Percentiles rank a stretch among this genome's conserved stretches.
Conservation (phyloP, 2,888 invertebrate genomes). For the Acanthosepion pharaonis region DNA sequence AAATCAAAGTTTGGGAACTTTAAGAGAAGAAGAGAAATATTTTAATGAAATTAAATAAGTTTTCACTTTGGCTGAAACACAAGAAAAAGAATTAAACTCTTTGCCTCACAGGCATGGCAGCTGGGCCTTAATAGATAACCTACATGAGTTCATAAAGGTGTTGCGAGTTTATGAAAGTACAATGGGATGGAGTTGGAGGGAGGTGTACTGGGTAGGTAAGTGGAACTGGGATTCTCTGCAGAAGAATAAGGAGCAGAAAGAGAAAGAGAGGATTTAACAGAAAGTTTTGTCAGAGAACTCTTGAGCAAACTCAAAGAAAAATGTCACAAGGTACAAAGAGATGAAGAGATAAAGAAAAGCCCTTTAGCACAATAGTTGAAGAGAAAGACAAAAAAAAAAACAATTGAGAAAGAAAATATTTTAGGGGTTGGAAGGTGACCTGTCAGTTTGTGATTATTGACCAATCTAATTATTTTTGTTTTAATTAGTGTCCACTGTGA, state of each 20-base stretch:
- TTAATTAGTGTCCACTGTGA: neutral
- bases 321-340: neutral
- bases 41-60: conserved; percentile 25
- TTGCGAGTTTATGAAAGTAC: neutral
- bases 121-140: neutral
- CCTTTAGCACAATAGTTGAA: neutral
- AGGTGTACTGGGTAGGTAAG: neutral
- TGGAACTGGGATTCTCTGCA: neutral
- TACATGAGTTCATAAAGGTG: neutral
- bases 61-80: neutral
- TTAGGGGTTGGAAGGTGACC: neutral
- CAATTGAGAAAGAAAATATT: neutral
- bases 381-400: neutral
- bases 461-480: neutral
- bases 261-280: neutral
- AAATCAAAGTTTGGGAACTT: conserved; percentile 22
- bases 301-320: neutral
- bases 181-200: neutral
- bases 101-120: neutral
- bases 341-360: neutral
- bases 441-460: neutral
- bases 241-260: neutral
- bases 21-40: neutral
- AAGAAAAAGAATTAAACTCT: neutral
- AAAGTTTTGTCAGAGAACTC: neutral